Evolutionary conservation across 2,888 invertebrate genomes (phyloP).

Genomic region (Endotricha flammealis): DNA sequence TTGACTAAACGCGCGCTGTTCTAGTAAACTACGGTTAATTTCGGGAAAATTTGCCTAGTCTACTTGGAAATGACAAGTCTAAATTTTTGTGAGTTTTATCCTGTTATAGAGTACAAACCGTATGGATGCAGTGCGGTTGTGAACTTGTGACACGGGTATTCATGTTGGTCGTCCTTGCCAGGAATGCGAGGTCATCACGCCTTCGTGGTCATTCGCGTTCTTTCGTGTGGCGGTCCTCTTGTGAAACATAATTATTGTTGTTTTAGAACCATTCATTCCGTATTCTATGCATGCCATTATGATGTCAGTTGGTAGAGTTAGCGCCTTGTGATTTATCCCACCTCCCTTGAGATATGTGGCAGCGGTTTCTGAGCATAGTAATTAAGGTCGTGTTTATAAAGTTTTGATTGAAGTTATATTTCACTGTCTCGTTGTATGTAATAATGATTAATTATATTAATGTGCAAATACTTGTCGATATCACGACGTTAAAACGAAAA

Average conservation of each 20-base stretch:
- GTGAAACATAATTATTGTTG: conserved; percentile 58
- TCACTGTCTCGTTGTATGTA: background rate
- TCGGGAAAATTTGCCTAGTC: no score
- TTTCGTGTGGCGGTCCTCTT: conserved; percentile 58
- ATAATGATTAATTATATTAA: background rate
- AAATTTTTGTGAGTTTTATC: conserved; percentile 13
- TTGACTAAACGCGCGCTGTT: no score
- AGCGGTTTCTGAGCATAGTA: background rate
- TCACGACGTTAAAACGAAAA: no score
- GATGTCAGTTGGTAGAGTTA: conserved; percentile 43
- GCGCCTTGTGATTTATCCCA: conserved; percentile 33
- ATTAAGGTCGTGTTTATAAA: background rate
- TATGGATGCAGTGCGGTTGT: conserved; percentile 27
- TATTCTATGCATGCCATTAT: conserved; percentile 58
- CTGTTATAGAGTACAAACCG: conserved; percentile 22
- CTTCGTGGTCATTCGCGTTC: conserved; percentile 55
- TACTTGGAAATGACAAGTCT: background rate
- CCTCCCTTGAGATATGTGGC: conserved; percentile 10
- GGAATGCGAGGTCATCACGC: conserved; percentile 76
- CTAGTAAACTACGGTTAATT: no score
- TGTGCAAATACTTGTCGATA: background rate
- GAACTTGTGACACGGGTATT: conserved; percentile 30
- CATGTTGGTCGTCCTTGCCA: conserved; percentile 69
- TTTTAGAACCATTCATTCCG: conserved; percentile 53
- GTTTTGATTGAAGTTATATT: conserved; percentile 2